These are phyloP conservation scores for Temnopleurus reevesii DNA, from an alignment of 53 echinoderm and acorn worm species.

Conservation along the genomic window DNA sequence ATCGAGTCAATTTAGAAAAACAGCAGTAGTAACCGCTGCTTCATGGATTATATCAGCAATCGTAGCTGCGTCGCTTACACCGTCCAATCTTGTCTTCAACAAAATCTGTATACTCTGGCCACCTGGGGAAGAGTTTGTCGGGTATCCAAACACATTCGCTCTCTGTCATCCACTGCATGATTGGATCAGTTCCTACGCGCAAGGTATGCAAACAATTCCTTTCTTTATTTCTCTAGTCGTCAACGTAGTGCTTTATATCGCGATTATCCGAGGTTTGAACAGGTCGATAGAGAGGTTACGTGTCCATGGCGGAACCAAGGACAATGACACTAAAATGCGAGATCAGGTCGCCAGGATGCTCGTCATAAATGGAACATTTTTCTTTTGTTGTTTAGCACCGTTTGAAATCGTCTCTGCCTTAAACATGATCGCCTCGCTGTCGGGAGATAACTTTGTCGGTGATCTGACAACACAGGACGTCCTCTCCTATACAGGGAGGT, in stretches of 20 bases:
- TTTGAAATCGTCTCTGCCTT: constrained; percentile 65
- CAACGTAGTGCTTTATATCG: constrained; percentile 69
- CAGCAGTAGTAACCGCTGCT: constrained; percentile 41
- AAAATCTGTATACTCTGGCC: constrained; percentile 65
- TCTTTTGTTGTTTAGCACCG: constrained; percentile 66
- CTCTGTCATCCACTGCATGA: constrained; percentile 15
- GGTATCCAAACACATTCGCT: constrained; percentile 49
- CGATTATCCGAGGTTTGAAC: constrained; percentile 73
- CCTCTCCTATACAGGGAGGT: constrained; percentile 65
- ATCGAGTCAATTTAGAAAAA: constrained; percentile 16
- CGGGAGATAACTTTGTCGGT: constrained; percentile 37
- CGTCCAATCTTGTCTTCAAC: constrained; percentile 55
- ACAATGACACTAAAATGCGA: constrained; percentile 67
- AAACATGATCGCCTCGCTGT: constrained; percentile 44
- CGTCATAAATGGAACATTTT: constrained; percentile 62
- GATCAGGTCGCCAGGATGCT: constrained; percentile 72
- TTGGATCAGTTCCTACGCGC: constrained; percentile 64
- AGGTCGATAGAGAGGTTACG: constrained; percentile 72
- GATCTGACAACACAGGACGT: constrained; percentile 19
- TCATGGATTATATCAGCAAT: constrained; percentile 71
- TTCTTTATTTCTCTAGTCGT: constrained; percentile 78
- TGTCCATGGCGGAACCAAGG: constrained; percentile 64
- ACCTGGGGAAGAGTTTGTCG: constrained; percentile 29
- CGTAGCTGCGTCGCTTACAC: constrained; percentile 63
- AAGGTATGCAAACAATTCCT: constrained; percentile 77